Base-by-base conservation (phyloP, 2,797 vertebrate genomes). In the Macrochelys suwanniensis region DNA sequence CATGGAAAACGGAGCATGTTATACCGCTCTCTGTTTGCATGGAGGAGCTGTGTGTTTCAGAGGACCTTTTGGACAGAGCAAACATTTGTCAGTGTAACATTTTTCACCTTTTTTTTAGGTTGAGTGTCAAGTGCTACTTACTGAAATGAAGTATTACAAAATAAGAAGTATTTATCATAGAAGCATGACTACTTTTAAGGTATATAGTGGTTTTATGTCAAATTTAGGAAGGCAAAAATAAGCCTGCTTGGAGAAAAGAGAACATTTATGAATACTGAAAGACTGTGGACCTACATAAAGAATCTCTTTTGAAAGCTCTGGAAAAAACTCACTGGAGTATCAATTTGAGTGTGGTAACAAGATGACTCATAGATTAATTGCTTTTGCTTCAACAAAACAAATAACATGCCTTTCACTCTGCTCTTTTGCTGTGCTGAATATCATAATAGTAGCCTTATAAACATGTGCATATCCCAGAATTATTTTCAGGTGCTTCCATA, bases 401-500 rank as follows among this genome's bases (percentile, higher is more conserved):
- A 47, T 47, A 81, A 26, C 77, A 5, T 81, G 23, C 82, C 42
- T 89, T 88, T 88, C 57, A 6, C 82, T 31, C 28, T 95, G 17
- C n/a, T 3, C 16, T 89, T 89, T 92, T 78, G 82, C 45, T 68
- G 11, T 28, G 1, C n/a, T 88, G 28, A 56, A 45, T 91, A 65
- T 82, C 23, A 94, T 49, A 92, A 33, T 88, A 93, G 83, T 5
- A 59, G 11, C 53, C 78, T 89, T 92, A 84, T 76, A 90, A 94
- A 89, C 54, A 78, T 6, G 42, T 93, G 33, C 28, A 26, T 56
- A 92, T 95, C 21, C 17, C 59, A 96, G 93, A 87, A 90, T 85
- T 95, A 92, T 86, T 97, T 96, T 97, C 94, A 96, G 94, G 89
- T 97, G 12, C 77, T 97, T 96, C 89, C 79, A 93, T 95, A 84